Evolutionary conservation across 2,888 invertebrate species (phyloP).

Genomic region (Leuctra nigra): DNA sequence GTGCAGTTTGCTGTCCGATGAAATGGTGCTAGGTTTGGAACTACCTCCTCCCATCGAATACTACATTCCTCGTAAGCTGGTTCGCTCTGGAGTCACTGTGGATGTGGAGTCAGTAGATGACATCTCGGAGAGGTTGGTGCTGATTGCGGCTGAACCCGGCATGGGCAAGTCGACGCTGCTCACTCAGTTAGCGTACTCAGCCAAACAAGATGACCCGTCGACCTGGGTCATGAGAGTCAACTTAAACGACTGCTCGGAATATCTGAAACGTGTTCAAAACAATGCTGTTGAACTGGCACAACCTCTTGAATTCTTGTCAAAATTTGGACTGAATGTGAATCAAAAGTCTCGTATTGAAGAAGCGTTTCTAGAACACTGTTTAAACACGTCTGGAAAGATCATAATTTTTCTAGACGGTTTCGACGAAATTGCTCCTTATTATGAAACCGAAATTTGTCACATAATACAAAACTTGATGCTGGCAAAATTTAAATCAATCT

Average conservation of each 20-base stretch:
- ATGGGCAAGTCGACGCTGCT: constrained; percentile 20
- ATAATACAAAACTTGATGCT: background rate
- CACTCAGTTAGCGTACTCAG: background rate
- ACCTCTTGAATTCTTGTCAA: background rate
- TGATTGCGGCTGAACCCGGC: constrained; percentile 16
- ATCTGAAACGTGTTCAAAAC: background rate
- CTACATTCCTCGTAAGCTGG: constrained; percentile 10
- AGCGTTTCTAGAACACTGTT: constrained; percentile 6
- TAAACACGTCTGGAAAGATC: background rate
- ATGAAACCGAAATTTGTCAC: background rate
- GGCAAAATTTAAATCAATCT: constrained; percentile 1
- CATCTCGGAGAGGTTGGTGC: background rate
- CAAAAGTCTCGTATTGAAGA: constrained; percentile 1
- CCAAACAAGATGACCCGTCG: constrained; percentile 11
- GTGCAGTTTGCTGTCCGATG: background rate
- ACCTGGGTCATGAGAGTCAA: constrained; percentile 14
- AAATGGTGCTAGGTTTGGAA: background rate
- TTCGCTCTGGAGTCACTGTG: background rate
- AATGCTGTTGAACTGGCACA: background rate
- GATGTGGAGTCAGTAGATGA: background rate
- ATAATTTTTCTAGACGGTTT: constrained; percentile 15
- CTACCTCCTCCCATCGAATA: background rate
- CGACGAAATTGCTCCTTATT: constrained; percentile 19
- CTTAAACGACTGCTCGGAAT: constrained; percentile 13
- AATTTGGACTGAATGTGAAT: background rate